Conservation (phyloP, 2,113 vertebrate species). For the Nettapus auritus region DNA sequence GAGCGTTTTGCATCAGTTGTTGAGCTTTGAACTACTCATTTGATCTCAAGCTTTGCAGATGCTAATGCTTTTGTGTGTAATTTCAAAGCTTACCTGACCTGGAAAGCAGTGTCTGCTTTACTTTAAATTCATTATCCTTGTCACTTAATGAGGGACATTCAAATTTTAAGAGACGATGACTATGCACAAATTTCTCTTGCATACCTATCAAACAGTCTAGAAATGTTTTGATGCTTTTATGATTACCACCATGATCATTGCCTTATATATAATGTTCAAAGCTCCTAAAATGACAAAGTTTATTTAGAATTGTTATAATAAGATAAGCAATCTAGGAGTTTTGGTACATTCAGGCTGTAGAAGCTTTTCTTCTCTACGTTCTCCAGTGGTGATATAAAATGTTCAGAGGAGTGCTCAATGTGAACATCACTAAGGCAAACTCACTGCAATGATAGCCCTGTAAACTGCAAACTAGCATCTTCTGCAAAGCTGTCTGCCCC, state of each 20-base stretch:
- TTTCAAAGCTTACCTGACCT: slow-evolving; percentile 42
- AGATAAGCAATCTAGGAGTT: neutral
- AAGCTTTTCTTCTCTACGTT: neutral
- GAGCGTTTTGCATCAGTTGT: slow-evolving; percentile 24
- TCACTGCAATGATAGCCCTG: neutral
- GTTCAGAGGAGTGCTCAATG: neutral
- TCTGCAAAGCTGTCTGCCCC: neutral
- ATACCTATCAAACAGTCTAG: slow-evolving; percentile 7
- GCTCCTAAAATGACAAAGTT: neutral
- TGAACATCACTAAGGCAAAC: neutral
- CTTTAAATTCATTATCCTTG: neutral
- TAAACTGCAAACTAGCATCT: neutral
- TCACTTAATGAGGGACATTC: neutral
- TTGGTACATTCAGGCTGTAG: neutral
- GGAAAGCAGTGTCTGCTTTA: neutral
- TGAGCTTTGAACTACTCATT: slow-evolving; percentile 66
- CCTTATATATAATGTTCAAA: neutral
- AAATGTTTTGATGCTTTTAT: neutral
- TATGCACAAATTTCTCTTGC: neutral
- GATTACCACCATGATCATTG: neutral
- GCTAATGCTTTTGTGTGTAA: slow-evolving; percentile 45
- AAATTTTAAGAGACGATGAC: neutral
- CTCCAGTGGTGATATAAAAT: neutral
- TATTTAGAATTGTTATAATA: neutral
- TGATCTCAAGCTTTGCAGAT: slow-evolving; percentile 56